Base-by-base conservation (phyloP, 1,140 invertebrate genomes). In the Tetramorium simillimum region DNA sequence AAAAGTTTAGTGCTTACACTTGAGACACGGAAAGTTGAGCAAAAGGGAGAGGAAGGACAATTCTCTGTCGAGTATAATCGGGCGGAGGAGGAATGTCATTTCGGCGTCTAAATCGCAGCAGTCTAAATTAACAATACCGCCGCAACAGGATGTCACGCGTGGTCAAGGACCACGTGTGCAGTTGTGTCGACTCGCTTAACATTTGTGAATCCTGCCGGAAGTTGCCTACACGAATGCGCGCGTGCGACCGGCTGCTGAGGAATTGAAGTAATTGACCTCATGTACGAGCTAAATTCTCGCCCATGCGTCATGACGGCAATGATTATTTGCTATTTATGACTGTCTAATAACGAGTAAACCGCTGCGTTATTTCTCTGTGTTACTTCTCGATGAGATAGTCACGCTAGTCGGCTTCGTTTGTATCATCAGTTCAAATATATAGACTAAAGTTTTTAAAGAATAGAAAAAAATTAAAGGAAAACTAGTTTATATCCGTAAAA, bases 151-250 rank as follows among this genome's bases (percentile, higher is more conserved):
- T 89, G 88, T 88, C 86, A 75, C 80, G 65, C 72, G 37, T 53
- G 21, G 78, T 82, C 72, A 89, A 89, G 88, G 86, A 87, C 70
- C 85, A 75, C 62, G 70, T 62, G 67, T 40, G 60, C 24, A 3
- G 62, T 49, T 51, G 58, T 16, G 51, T 43, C n/a, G 76, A 80
- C 62, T 86, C 63, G 76, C 46, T 89, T 90, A 89, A 90, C 90
- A 90, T 91, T 92, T 63, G 91, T 90, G 76, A 92, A 91, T 92
- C 87, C 86, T 90, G 90, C 89, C 92, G 92, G 92, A 93, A 93
- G 91, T 93, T 94, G 94, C 94, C 94, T 93, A 94, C 94, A 94
- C 92, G 33, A 56, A 69, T 58, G 65, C 37, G 28, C 82, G 88
- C 62, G 51, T 43, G 37, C 75, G 86, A 73, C 88, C 81, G 81